Percentiles rank a stretch among this genome's conserved stretches.
Conservation (phyloP, 2,113 vertebrate species). For the Caloenas nicobarica region DNA sequence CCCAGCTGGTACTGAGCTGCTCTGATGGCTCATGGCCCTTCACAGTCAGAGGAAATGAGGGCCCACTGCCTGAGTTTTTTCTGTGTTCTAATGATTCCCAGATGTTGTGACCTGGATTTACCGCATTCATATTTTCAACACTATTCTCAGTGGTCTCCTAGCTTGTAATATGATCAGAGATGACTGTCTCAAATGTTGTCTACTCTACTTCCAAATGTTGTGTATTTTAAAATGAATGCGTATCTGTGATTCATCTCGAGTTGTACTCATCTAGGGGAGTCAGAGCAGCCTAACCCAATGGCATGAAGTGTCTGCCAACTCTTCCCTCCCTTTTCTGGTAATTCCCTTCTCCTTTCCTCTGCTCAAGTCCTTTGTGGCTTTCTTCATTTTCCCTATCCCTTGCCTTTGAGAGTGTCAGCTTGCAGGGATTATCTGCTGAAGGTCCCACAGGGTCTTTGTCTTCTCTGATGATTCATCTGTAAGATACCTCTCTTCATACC, state of each 20-base stretch:
- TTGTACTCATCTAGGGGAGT: not conserved
- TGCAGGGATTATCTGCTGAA: not conserved
- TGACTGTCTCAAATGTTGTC: not conserved
- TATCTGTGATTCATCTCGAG: slow-evolving; percentile 43
- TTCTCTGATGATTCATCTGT: not conserved
- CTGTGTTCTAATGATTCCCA: slow-evolving; percentile 10
- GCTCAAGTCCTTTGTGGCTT: not conserved
- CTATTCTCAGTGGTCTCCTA: not conserved
- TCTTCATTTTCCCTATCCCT: not conserved
- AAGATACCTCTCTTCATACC: not conserved
- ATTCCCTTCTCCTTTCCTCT: not conserved
- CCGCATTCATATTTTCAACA: not conserved
- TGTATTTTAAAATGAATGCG: not conserved
- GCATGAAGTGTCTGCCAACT: slow-evolving; percentile 5
- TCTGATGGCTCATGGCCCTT: not conserved
- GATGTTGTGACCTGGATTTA: slow-evolving; percentile 4
- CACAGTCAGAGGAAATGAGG: slow-evolving; percentile 27
- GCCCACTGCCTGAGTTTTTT: not conserved
- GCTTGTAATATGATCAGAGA: not conserved
- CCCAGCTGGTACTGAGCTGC: not conserved
- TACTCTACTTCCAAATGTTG: not conserved
- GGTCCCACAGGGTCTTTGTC: not conserved
- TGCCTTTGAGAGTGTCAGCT: not conserved
- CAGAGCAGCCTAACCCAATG: not conserved
- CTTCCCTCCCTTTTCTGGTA: slow-evolving; percentile 44